These are phyloP conservation scores for Ornithoptera priamus DNA, from an alignment of 2,888 invertebrate species.

Conservation along the genomic window DNA sequence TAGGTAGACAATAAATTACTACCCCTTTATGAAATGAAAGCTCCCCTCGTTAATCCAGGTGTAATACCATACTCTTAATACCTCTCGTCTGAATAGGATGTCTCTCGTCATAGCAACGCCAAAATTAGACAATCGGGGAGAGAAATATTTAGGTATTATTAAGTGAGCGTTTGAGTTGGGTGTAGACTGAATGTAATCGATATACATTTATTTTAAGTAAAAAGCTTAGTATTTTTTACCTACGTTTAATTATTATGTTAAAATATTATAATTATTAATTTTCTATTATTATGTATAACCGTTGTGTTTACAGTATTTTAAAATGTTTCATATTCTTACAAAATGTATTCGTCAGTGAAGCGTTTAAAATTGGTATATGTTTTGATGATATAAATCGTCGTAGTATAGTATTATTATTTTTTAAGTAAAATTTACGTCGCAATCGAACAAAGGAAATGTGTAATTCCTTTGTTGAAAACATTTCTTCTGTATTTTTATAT, in stretches of 20 bases:
- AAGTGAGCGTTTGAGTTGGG: background rate
- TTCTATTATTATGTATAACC: background rate
- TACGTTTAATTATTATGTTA: no score
- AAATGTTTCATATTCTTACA: no score
- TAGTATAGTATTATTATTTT: no score
- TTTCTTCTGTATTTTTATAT: background rate
- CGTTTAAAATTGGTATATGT: no score
- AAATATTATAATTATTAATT: no score
- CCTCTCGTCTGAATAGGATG: constrained; percentile 33
- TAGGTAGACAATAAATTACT: constrained; percentile 33
- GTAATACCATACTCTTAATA: constrained; percentile 32
- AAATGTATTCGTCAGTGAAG: no score
- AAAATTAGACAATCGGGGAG: constrained; percentile 50
- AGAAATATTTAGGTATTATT: constrained; percentile 38
- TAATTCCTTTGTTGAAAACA: background rate
- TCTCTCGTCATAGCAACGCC: constrained; percentile 58
- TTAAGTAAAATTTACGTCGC: background rate
- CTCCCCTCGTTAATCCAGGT: constrained; percentile 31
- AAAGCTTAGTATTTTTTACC: no score
- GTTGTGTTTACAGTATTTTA: no score
- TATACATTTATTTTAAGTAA: background rate
- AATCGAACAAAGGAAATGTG: background rate
- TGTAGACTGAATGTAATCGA: background rate
- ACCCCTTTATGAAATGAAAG: constrained; percentile 36
- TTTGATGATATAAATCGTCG: no score